A percentile compares a stretch with the other conserved stretches of the same genome.
Evolutionary conservation across 2,888 invertebrate species (phyloP).

Genomic region (Aporophyla nigra): DNA sequence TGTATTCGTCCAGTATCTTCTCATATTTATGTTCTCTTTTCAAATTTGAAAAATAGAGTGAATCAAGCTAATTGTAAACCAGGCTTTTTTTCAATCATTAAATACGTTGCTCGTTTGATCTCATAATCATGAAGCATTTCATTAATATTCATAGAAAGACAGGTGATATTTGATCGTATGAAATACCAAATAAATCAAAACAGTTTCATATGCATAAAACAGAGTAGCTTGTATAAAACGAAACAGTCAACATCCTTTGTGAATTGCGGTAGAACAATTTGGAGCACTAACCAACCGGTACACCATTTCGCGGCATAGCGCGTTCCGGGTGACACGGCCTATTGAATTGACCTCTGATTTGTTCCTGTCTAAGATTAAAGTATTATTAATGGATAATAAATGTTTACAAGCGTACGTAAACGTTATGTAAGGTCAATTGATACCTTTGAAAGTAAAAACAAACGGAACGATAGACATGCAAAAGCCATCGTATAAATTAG

Average conservation of each 20-base stretch:
- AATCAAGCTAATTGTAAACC: too few species aligned
- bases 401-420: not conserved
- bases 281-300: conserved; percentile 3
- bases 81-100: too few species aligned
- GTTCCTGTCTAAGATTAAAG: conserved; percentile 29
- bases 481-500: not conserved
- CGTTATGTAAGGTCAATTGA: not conserved
- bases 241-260: conserved; percentile 49
- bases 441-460: not conserved
- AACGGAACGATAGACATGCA: not conserved
- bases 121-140: not conserved
- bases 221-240: not conserved
- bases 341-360: conserved; percentile 46
- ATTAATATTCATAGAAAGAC: not conserved
- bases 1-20: not conserved
- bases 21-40: too few species aligned
- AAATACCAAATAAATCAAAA: conserved; percentile 31
- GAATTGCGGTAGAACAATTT: conserved; percentile 37
- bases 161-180: not conserved
- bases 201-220: conserved; percentile 24
- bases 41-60: too few species aligned
- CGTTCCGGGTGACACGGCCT: conserved; percentile 15
- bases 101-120: not conserved
- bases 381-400: conserved; percentile 20
- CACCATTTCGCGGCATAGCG: conserved; percentile 1